These are phyloP conservation scores for Dilophus febrilis DNA, from an alignment of 2,888 invertebrate genomes.

Conservation along the genomic window DNA sequence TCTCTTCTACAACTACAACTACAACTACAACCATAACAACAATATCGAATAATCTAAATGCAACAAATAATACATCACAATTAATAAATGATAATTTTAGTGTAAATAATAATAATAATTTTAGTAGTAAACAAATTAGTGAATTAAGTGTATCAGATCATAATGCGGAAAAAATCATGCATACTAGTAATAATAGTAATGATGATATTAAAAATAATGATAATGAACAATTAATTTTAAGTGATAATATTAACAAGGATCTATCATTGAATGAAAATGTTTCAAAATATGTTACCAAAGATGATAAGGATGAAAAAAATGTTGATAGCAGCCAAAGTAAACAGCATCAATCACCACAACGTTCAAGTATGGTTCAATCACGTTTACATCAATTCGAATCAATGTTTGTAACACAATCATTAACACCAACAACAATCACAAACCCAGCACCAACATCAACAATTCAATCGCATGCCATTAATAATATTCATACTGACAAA, in stretches of 20 bases:
- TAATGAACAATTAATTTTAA: neutral
- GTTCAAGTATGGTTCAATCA: constrained; percentile 18
- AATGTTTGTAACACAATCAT: constrained; percentile 10
- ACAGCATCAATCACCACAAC: no score
- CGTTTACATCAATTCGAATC: constrained; percentile 22
- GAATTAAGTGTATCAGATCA: neutral
- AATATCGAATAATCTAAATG: neutral
- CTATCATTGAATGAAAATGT: constrained; percentile 3
- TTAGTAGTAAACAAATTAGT: neutral
- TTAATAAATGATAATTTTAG: neutral
- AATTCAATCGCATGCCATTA: no score
- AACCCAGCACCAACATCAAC: no score
- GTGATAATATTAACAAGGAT: neutral
- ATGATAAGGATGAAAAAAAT: constrained; percentile 1
- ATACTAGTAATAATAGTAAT: neutral
- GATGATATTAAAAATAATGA: neutral
- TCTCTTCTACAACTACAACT: neutral
- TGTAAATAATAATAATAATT: no score
- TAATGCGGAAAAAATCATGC: neutral
- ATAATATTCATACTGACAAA: no score
- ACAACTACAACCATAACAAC: neutral
- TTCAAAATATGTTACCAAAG: constrained; percentile 5
- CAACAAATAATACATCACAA: neutral
- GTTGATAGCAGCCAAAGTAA: neutral
- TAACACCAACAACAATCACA: no score